phyloP scores from a whole-genome alignment of 2,113 vertebrate genomes.

The Melanotaenia duboulayi region DNA sequence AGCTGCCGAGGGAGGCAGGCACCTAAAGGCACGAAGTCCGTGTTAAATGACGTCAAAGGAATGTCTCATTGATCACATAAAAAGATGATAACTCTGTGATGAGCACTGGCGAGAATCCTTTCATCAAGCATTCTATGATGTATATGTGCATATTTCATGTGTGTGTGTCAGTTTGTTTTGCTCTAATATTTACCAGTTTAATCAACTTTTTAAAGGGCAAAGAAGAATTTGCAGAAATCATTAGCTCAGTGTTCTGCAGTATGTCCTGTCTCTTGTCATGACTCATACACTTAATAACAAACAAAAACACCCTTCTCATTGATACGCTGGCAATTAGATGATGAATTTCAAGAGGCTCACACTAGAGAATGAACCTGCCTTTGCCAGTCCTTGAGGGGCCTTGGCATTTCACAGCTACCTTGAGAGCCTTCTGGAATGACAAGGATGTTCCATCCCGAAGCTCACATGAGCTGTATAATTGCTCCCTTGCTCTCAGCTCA shows the following conservation, averaged over 20 bases:
- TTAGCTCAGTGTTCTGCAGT: conserved; percentile 9
- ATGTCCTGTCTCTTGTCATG: conserved; percentile 10
- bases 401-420: conserved; percentile 61
- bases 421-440: conserved; percentile 47
- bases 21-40: not conserved
- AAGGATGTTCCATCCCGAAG: conserved; percentile 61
- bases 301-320: conserved; percentile 57
- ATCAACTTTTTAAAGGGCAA: conserved; percentile 15
- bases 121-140: not conserved
- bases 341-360: conserved; percentile 52
- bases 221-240: conserved; percentile 35
- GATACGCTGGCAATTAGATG: conserved; percentile 55
- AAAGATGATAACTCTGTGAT: conserved; percentile 42
- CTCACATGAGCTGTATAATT: conserved; percentile 33
- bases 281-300: conserved; percentile 14
- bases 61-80: conserved; percentile 37
- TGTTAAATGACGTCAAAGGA: conserved; percentile 39
- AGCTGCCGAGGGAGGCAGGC: too few relatives aligned
- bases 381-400: conserved; percentile 44
- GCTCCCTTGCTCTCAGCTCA: conserved; percentile 30
- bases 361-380: conserved; percentile 20
- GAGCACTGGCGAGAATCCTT: conserved; percentile 30
- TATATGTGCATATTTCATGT: not conserved
- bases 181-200: not conserved
- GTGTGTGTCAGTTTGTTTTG: not conserved